Base-by-base conservation (phyloP, 2,888 invertebrate species). In the Plagodis pulveraria region DNA sequence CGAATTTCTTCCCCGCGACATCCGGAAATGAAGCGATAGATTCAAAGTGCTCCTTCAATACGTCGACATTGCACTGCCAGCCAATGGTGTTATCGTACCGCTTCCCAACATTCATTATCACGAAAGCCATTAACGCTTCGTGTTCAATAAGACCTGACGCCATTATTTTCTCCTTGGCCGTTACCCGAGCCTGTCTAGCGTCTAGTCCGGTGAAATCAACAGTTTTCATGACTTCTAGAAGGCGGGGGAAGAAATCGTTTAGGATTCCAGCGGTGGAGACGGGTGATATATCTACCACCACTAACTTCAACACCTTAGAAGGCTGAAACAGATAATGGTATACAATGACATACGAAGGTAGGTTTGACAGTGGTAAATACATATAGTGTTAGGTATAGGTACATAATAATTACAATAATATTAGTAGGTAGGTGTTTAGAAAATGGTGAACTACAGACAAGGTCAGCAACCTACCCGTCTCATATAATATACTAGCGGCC, bases 211-310 rank as follows among this genome's bases (percentile, higher is more conserved):
- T 87, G 45, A 97, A 87, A 8, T 90, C 73, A 0, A 96, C 81
- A 0, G 82, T 73, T 58, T 88, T 86, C 94, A 98, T 94, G 0
- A 94, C 94, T 22, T 80, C 70, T n/a, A 87, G 67, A 2, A 88
- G 71, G 9, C 67, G 67, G 0, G 94, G 89, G 58, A 98, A 95
- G 70, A 95, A 93, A 5, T 84, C 75, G 11, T 91, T 89, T 1
- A 91, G 78, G 6, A 91, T 89, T 0, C 93, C 88, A 55, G 94
- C 93, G 0, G 89, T 87, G 33, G 93, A 87, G 0, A 94, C 75
- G 0, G 96, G 96, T 0, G 95, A 95, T 70, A 96, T 94, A 73
- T 96, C 96, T 12, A 95, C 94, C 6, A 95, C 93, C n/a, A 96
- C 80, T 51, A 96, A 82, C 65, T 94, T 94, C 33, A 94, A 88